Conservation (phyloP, 2,888 invertebrate genomes). For the Tipula helvola region DNA sequence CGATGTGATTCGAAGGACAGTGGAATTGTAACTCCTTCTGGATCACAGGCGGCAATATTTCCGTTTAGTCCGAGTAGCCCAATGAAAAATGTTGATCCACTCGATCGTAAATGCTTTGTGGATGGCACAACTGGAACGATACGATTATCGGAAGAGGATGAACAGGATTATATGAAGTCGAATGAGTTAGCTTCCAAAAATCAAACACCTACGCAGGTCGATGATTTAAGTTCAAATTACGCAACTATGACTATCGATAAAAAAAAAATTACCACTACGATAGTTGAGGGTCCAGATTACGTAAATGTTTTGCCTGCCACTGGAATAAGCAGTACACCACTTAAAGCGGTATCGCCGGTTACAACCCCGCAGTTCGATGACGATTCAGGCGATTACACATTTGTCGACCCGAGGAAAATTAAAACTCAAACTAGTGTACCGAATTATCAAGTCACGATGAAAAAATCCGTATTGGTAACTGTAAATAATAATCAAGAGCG, state of each 20-base stretch:
- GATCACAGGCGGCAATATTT: constrained; percentile 49
- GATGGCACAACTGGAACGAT: constrained; percentile 30
- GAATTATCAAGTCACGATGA: not conserved
- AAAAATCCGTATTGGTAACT: constrained; percentile 14
- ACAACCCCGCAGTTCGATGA: constrained; percentile 7
- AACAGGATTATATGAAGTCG: not conserved
- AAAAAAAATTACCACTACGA: not conserved
- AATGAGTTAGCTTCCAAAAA: constrained; percentile 4
- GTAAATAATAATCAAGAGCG: constrained; percentile 10
- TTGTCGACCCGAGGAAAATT: constrained; percentile 31
- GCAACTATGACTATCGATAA: constrained; percentile 19
- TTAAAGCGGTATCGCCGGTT: not conserved
- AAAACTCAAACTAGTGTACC: not conserved
- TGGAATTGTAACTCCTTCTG: constrained; percentile 42
- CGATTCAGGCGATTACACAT: constrained; percentile 37
- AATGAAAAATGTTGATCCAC: constrained; percentile 30
- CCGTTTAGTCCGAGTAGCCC: constrained; percentile 56
- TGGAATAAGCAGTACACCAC: constrained; percentile 16
- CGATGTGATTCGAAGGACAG: constrained; percentile 35
- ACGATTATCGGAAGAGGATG: constrained; percentile 24
- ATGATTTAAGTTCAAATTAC: constrained; percentile 19
- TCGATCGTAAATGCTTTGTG: constrained; percentile 25
- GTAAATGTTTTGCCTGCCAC: constrained; percentile 14
- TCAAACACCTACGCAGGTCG: constrained; percentile 13
- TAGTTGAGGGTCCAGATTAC: constrained; percentile 9